A percentile compares a stretch with the other conserved stretches of the same genome.
phyloP scores from a whole-genome alignment of 2,888 invertebrate genomes.

The Lasioglossum marginatum region DNA sequence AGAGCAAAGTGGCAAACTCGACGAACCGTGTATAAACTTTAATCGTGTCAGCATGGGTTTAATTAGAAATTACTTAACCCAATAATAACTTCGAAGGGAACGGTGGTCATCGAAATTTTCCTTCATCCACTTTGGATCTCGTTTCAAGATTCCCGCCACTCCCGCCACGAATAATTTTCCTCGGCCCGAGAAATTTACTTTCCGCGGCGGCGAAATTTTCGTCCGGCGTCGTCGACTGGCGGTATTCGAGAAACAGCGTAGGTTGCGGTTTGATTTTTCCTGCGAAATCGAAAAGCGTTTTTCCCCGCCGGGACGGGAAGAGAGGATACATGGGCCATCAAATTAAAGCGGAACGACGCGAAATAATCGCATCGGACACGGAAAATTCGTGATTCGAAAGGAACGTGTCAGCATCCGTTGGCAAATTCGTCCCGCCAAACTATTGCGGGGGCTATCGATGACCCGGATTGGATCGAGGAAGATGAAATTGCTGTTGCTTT shows the following conservation, averaged over 20 bases:
- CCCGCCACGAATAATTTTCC: not conserved
- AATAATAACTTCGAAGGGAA: conserved; percentile 27
- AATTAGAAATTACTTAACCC: conserved; percentile 46
- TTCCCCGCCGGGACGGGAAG: no score
- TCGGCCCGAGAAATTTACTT: conserved; percentile 11
- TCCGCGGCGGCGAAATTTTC: conserved; percentile 11
- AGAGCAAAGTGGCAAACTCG: conserved; percentile 19
- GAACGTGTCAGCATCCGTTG: not conserved
- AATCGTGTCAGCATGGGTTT: conserved; percentile 28
- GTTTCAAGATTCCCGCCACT: conserved; percentile 15
- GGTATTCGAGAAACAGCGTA: not conserved
- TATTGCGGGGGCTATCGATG: conserved; percentile 1
- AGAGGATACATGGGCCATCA: not conserved
- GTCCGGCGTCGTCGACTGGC: not conserved
- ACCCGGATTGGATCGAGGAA: conserved; percentile 28
- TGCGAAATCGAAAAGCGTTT: not conserved
- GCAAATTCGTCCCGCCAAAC: conserved; percentile 6
- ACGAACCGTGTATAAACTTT: conserved; percentile 34
- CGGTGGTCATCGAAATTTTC: conserved; percentile 36
- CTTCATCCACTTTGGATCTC: conserved; percentile 26
- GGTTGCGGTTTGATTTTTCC: conserved; percentile 29
- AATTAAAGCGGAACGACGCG: conserved; percentile 28
- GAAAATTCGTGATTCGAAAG: conserved; percentile 9
- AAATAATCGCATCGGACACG: conserved; percentile 23
- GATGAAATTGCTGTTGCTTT: conserved; percentile 39